Base-by-base conservation (phyloP, 2,113 vertebrate species). In the Chitala chitala region DNA sequence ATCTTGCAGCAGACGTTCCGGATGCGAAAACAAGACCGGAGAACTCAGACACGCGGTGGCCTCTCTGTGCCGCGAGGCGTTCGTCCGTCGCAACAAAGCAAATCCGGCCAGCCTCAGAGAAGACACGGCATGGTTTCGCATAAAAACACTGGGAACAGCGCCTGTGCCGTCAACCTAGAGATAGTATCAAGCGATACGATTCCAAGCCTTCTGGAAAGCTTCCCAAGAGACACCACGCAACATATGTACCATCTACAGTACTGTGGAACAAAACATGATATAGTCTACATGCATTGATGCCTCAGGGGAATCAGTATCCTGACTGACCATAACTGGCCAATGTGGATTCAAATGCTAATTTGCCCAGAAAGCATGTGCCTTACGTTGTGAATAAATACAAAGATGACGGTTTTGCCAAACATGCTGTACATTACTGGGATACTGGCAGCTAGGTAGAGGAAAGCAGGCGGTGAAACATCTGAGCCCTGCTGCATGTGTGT, bases 21-120 rank as follows among this genome's bases (percentile, higher is more conserved):
- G 64, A 38, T 33, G 33, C 31, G 33, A 33, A 36, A 33, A 20
- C 38, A 33, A 29, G 59, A 29, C n/a, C n/a, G 15, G 56, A 17
- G 26, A 63, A 36, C 4, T 63, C 59, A 61, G 29, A 38, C 29
- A 20, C 38, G 5, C 58, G 9, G 58, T 17, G 38, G 7, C 29
- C 58, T 20, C 33, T 2, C 17, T 38, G 58, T 15, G 15, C 58
- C 58, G n/a, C n/a, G n/a, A n/a, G n/a, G n/a, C n/a, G n/a, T n/a
- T n/a, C n/a, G n/a, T n/a, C n/a, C n/a, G n/a, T n/a, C n/a, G n/a
- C n/a, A n/a, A n/a, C n/a, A n/a, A n/a, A n/a, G n/a, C n/a, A n/a
- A n/a, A n/a, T n/a, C n/a, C n/a, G 78, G 74, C 66, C 63, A 20
- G 63, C 33, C n/a, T 36, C 55, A 54, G 48, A 10, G 12, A 51